Base-by-base conservation (phyloP, 2,797 vertebrate species). In the Paratrypauchen microcephalus region DNA sequence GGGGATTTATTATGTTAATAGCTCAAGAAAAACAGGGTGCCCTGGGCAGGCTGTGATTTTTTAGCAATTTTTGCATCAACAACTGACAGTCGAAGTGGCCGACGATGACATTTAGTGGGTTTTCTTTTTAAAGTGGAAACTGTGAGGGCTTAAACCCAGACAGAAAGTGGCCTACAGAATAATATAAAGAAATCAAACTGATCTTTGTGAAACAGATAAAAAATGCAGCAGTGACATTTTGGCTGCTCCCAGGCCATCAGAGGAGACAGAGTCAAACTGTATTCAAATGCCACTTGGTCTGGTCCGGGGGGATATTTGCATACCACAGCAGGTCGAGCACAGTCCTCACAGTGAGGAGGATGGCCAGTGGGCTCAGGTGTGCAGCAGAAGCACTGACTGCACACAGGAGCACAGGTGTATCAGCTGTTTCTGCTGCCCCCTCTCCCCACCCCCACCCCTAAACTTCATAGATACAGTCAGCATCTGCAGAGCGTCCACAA, bases 211-310 rank as follows among this genome's bases (percentile, higher is more conserved):
- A 28, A 39, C 59, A 3, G 64, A 68, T 48, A 19, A 70, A 55
- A 61, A 66, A 65, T 13, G 36, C 65, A 50, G 60, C 69, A 24
- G 67, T 74, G 69, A 72, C 75, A 72, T 75, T 77, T 8, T 70
- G 54, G 24, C 23, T 63, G 24, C 45, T 78, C 30, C 56, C 52
- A 39, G 56, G 45, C 48, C 28, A 1, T 18, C 15, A 47, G 57
- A 55, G 45, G 66, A 73, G 56, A 28, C 39, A 41, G 4, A 62
- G 56, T 74, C 69, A 54, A 65, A 0, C 73, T 68, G 60, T 47
- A 82, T 80, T 84, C 72, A 82, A 82, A 83, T 75, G 78, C 72
- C 76, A 69, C 26, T 80, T 63, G 41, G 15, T 36, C 65, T 58
- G n/a, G 18, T n/a, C 59, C 62, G 1, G 28, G 23, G 11, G 47